Evolutionary conservation across 1,140 invertebrate genomes (phyloP).

Genomic region (Pentalonia nigronervosa): DNA sequence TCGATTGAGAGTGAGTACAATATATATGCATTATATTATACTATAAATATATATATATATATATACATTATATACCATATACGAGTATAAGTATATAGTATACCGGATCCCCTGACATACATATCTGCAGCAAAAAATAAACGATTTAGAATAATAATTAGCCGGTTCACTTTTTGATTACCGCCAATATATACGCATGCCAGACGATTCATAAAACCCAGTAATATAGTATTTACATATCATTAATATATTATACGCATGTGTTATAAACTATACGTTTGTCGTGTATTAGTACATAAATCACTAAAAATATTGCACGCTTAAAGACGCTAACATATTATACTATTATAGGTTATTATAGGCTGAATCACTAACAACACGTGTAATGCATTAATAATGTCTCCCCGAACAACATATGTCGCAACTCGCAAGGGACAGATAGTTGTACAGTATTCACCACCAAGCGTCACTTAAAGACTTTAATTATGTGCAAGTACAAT

Average conservation of each 20-base stretch:
- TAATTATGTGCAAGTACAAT: not conserved
- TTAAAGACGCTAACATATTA: not conserved
- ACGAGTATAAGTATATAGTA: too few relatives aligned
- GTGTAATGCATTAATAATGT: not conserved
- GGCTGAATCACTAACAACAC: not conserved
- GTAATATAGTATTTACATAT: not conserved
- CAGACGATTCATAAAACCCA: not conserved
- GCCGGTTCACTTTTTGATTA: not conserved
- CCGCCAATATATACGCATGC: not conserved
- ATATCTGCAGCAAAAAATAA: too few relatives aligned
- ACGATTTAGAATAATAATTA: not conserved
- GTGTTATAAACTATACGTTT: not conserved
- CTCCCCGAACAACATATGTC: not conserved
- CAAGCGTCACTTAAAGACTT: not conserved
- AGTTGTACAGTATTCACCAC: not conserved
- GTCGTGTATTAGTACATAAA: not conserved
- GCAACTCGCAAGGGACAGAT: not conserved
- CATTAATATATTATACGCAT: not conserved
- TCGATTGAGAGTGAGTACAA: too few relatives aligned
- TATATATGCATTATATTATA: too few relatives aligned
- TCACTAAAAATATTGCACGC: not conserved
- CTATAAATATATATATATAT: too few relatives aligned
- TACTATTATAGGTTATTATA: too few relatives aligned
- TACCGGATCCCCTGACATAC: too few relatives aligned
- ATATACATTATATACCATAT: too few relatives aligned